A percentile compares a stretch with the other conserved stretches of the same genome.
These are phyloP conservation scores for Lathamus discolor DNA, from an alignment of 2,113 vertebrate species.

Conservation along the genomic window DNA sequence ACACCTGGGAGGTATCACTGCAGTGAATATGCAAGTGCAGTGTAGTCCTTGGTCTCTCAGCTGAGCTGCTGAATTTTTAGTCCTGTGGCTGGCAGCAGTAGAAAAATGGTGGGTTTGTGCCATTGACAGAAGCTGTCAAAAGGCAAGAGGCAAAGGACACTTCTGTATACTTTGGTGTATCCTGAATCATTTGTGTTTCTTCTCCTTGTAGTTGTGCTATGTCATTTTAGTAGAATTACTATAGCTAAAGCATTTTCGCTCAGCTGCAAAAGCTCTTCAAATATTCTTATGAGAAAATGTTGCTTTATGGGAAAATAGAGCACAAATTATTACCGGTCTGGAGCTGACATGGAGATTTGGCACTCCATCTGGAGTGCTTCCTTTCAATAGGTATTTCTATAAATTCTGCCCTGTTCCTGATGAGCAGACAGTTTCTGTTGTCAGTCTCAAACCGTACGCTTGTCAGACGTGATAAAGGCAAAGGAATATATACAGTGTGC, in stretches of 20 bases:
- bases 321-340: neutral
- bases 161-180: neutral
- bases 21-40: neutral
- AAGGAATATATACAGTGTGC: neutral
- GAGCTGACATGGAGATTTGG: neutral
- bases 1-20: neutral
- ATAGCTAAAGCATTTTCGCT: neutral
- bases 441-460: neutral
- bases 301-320: neutral
- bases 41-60: neutral
- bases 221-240: neutral
- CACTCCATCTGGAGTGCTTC: conserved; percentile 8
- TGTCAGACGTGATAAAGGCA: neutral
- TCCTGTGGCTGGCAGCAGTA: neutral
- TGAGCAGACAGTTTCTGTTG: neutral
- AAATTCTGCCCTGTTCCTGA: neutral
- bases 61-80: neutral
- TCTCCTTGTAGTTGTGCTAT: neutral
- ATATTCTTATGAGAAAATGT: neutral
- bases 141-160: neutral
- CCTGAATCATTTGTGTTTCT: neutral
- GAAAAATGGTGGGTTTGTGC: neutral
- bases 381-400: conserved; percentile 7
- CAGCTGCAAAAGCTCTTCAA: neutral
- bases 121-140: neutral